Conservation (phyloP, 2,888 invertebrate species). For the Yponomeuta plumbellus region DNA sequence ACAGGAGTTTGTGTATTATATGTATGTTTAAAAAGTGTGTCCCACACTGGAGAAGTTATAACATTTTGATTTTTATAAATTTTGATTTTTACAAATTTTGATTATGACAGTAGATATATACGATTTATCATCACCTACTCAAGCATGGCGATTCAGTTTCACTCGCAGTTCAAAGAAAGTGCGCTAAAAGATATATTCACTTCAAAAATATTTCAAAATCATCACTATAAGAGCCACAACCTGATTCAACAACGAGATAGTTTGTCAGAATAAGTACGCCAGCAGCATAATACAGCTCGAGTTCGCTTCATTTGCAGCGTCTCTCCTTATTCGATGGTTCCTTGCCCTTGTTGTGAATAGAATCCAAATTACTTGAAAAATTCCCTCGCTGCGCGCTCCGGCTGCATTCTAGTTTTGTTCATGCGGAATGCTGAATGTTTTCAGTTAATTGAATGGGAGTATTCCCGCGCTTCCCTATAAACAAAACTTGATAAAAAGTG, state of each 20-base stretch:
- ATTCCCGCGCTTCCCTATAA: not conserved
- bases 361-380: slow-evolving; percentile 69
- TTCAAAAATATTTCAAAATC: too few relatives aligned
- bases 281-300: slow-evolving; percentile 36
- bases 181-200: too few relatives aligned
- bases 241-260: not conserved
- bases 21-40: too few relatives aligned
- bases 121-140: too few relatives aligned
- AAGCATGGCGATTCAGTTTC: too few relatives aligned
- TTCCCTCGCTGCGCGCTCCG: slow-evolving; percentile 30
- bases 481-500: not conserved
- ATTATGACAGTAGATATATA: too few relatives aligned
- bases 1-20: too few relatives aligned
- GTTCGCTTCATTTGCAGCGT: slow-evolving; percentile 58
- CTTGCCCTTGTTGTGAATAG: slow-evolving; percentile 54
- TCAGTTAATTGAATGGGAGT: slow-evolving; percentile 12
- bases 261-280: slow-evolving; percentile 16
- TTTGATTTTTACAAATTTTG: too few relatives aligned
- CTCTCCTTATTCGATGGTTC: slow-evolving; percentile 29
- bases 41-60: too few relatives aligned
- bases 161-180: too few relatives aligned
- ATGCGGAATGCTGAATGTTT: slow-evolving; percentile 9
- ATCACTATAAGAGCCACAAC: too few relatives aligned
- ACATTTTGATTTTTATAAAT: too few relatives aligned
- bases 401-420: slow-evolving; percentile 33